Conservation (phyloP, 2,113 vertebrate species). For the Ptyas mucosa region DNA sequence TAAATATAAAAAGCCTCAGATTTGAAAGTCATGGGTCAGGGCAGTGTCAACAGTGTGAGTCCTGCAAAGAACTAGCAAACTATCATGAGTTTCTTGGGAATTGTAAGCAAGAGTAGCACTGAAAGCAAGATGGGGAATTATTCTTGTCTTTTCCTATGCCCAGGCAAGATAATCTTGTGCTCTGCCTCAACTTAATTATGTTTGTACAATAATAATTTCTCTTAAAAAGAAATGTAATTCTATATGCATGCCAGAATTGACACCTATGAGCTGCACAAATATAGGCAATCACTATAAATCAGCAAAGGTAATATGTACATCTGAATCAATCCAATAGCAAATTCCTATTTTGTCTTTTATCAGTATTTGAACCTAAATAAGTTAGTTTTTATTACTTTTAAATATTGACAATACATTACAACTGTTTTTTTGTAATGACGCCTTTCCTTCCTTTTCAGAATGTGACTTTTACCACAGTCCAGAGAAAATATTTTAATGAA, state of each 20-base stretch:
- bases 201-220: background rate
- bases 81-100: background rate
- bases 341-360: background rate
- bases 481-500: slow-evolving; percentile 95
- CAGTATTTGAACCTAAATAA: background rate
- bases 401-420: background rate
- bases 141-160: background rate
- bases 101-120: background rate
- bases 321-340: background rate
- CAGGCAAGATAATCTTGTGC: background rate
- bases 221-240: background rate
- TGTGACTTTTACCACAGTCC: slow-evolving; percentile 85
- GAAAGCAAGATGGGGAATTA: background rate
- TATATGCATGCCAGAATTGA: background rate
- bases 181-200: background rate
- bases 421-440: background rate
- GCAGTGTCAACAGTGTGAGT: background rate
- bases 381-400: background rate
- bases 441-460: slow-evolving; percentile 67
- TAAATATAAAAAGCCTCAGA: background rate
- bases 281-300: background rate
- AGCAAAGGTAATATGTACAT: background rate
- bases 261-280: background rate
- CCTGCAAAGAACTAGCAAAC: background rate
- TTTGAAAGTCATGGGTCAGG: background rate